Evolutionary conservation across 2,797 vertebrate genomes (phyloP).

Genomic region (Hafferia zeledoni): DNA sequence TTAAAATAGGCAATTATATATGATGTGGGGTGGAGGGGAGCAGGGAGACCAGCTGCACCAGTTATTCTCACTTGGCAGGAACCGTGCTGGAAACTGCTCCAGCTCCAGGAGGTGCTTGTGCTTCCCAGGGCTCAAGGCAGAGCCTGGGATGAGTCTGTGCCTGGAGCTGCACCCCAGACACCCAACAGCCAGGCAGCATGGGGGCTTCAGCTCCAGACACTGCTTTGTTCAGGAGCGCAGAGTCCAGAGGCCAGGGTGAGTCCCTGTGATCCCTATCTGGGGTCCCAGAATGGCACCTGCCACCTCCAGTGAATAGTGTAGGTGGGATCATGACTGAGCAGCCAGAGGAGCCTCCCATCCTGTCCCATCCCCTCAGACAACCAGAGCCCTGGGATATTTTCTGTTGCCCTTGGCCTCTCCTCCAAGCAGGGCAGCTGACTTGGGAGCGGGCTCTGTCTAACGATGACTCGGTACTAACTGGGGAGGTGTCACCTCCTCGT

Average conservation of each 20-base stretch:
- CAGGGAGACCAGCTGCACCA: conserved; percentile 64
- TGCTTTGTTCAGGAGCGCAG: neutral
- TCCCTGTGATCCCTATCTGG: fast-evolving
- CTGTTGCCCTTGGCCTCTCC: neutral
- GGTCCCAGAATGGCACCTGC: fast-evolving
- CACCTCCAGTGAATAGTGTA: neutral
- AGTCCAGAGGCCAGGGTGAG: neutral
- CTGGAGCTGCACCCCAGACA: neutral
- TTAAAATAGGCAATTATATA: conserved; percentile 68
- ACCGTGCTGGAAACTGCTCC: neutral
- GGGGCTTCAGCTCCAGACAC: neutral
- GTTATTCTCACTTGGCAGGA: conserved; percentile 65
- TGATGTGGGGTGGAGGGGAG: conserved; percentile 57
- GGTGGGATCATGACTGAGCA: neutral
- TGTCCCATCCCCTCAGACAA: neutral
- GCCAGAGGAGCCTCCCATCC: neutral
- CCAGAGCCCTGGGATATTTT: neutral
- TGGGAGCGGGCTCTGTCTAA: neutral
- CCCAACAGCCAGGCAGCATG: neutral
- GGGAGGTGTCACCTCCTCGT: conserved; percentile 39
- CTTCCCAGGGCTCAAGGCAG: conserved; percentile 1
- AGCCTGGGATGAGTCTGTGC: neutral
- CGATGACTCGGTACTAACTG: neutral
- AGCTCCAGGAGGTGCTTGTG: neutral
- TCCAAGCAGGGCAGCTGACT: fast-evolving